These are phyloP conservation scores for Rhea americana DNA, from an alignment of 2,113 vertebrate species.

Conservation along the genomic window DNA sequence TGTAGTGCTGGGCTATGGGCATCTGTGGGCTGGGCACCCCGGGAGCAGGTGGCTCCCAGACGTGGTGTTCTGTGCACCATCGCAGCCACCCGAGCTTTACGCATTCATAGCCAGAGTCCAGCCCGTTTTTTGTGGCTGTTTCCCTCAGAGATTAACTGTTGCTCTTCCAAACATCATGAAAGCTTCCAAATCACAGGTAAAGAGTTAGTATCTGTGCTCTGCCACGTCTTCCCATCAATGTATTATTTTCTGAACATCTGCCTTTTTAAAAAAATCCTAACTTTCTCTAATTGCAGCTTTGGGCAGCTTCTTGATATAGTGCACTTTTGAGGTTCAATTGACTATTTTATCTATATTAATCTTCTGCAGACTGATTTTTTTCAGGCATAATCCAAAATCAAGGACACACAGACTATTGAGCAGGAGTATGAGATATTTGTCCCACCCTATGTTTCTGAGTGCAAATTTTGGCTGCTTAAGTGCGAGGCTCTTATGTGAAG, in stretches of 20 bases:
- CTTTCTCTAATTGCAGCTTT: not conserved
- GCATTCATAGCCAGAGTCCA: not conserved
- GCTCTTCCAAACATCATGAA: not conserved
- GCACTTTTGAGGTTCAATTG: not conserved
- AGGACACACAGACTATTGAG: not conserved
- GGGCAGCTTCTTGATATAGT: not conserved
- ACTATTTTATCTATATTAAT: not conserved
- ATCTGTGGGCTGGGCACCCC: not conserved
- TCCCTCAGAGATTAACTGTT: not conserved
- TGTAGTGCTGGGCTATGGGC: rapidly evolving
- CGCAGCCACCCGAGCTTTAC: not conserved
- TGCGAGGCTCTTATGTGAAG: rapidly evolving
- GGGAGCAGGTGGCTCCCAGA: not conserved
- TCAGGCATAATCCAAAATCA: not conserved
- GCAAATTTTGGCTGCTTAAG: not conserved
- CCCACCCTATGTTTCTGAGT: not conserved
- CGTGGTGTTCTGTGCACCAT: rapidly evolving
- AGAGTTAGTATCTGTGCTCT: not conserved
- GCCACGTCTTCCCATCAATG: not conserved
- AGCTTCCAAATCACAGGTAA: not conserved
- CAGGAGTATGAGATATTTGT: not conserved
- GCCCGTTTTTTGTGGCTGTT: not conserved
- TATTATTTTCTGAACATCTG: constrained; percentile 6
- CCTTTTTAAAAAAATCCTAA: not conserved
- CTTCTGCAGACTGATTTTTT: not conserved